Evolutionary conservation across 2,113 vertebrate genomes (phyloP), one percentile per base, ranked within the genome.

Genomic region (Lipotes vexillifer): DNA sequence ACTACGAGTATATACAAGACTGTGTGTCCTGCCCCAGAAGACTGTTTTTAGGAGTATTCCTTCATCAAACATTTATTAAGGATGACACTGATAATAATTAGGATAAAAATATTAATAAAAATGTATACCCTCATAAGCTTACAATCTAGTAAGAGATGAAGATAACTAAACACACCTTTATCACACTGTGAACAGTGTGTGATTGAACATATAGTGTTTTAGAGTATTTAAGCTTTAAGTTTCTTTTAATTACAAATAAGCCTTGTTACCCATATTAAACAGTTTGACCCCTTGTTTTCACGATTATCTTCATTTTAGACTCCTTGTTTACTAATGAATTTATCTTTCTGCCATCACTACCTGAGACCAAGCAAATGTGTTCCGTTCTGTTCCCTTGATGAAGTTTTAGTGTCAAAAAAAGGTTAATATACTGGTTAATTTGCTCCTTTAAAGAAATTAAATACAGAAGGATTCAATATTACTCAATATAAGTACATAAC

Each of bases 361-460:
- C 81, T 88, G 88, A 94, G 31, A 44, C 10, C 46, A 94, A 2
- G 4, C 63, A 94, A 89, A 93, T 81, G 21, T 69, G 5, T 31
- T 95, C 25, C 68, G 3, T 90, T 78, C n/a, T 96, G 71, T 63
- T 52, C n/a, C 1, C 8, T 46, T 92, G 41, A 94, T 92, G 31
- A 87, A 93, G 17, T 93, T 93, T 15, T 81, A 33, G 77, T 96
- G 44, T 90, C 1, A 94, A 93, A 97, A 97, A 95, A 96, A 96
- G 74, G 27, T 96, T 74, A 96, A 84, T 81, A 90, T 68, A 95
- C 41, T 78, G n/a, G 72, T 95, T 98, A 88, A 95, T 71, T 95
- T 97, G 8, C 41, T 97, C 66, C 82, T 93, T 98, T 85, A 96
- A 77, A 90, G 29, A 92, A 94, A 97, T 75, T 75, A 78, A 95